Evolutionary conservation across 1,140 invertebrate genomes (phyloP).

Genomic region (Calliopsis andreniformis): DNA sequence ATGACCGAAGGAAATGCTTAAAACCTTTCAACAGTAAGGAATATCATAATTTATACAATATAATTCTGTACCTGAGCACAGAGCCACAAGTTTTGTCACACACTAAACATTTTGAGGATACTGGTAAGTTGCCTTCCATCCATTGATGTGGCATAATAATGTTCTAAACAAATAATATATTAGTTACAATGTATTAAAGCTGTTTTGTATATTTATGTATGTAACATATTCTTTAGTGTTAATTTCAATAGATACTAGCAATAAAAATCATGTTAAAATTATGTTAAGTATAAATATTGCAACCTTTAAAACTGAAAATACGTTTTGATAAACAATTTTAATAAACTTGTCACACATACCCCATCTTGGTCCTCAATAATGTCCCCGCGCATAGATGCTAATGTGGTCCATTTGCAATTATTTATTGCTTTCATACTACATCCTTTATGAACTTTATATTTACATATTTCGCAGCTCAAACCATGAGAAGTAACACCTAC

Average conservation of each 20-base stretch:
- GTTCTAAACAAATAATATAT: slow-evolving; percentile 83
- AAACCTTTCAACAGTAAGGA: slow-evolving; percentile 19
- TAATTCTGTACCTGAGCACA: slow-evolving; percentile 87
- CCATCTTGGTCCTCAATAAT: slow-evolving; percentile 96
- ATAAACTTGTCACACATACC: slow-evolving; percentile 82
- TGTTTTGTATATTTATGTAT: too few relatives aligned
- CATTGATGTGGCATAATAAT: slow-evolving; percentile 98
- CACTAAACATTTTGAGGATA: slow-evolving; percentile 95
- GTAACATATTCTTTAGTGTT: not conserved
- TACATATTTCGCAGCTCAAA: slow-evolving; percentile 97
- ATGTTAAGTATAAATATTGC: too few relatives aligned
- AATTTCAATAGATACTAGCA: not conserved
- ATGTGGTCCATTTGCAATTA: slow-evolving; percentile 98
- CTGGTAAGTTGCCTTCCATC: slow-evolving; percentile 98
- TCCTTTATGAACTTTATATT: slow-evolving; percentile 97
- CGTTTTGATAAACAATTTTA: not conserved
- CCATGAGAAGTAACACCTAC: slow-evolving; percentile 95
- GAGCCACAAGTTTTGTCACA: slow-evolving; percentile 98
- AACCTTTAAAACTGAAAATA: too few relatives aligned
- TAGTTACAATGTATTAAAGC: too few relatives aligned
- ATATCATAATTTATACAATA: not conserved
- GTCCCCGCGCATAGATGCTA: slow-evolving; percentile 95
- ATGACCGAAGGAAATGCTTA: slow-evolving; percentile 12
- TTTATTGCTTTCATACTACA: slow-evolving; percentile 95
- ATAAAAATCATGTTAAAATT: slow-evolving; percentile 4